Evolutionary conservation across 2,888 invertebrate species (phyloP).

Genomic region (Fragum sueziense): DNA sequence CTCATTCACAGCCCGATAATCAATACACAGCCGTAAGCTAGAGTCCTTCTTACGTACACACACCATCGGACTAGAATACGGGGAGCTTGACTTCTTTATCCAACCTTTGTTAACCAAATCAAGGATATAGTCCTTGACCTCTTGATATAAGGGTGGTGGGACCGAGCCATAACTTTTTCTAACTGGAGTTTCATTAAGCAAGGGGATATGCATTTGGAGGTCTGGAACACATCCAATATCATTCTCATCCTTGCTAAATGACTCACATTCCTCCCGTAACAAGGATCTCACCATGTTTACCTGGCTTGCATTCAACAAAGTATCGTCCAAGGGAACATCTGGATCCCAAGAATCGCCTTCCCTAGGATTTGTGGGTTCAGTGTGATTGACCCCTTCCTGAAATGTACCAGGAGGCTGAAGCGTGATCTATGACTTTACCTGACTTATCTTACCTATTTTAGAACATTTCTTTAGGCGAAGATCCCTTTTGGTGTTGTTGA

Average conservation of each 20-base stretch:
- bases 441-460: neutral
- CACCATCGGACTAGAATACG: slow-evolving; percentile 53
- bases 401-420: neutral
- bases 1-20: too few species aligned
- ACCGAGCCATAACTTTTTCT: slow-evolving; percentile 25
- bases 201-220: slow-evolving; percentile 21
- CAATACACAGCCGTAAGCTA: slow-evolving; percentile 47
- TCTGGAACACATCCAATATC: slow-evolving; percentile 29
- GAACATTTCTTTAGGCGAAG: neutral
- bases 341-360: slow-evolving; percentile 23
- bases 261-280: slow-evolving; percentile 19
- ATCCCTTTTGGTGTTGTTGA: neutral
- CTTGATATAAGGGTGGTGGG: slow-evolving; percentile 30
- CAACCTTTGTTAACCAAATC: slow-evolving; percentile 31
- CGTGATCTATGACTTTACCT: slow-evolving; percentile 23
- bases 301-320: slow-evolving; percentile 4
- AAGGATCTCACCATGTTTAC: slow-evolving; percentile 12
- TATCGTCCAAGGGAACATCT: slow-evolving; percentile 15
- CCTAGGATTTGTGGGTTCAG: neutral
- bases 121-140: slow-evolving; percentile 23
- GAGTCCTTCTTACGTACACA: slow-evolving; percentile 57
- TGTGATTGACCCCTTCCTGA: neutral
- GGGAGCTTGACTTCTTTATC: slow-evolving; percentile 27
- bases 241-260: slow-evolving; percentile 12
- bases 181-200: slow-evolving; percentile 9